A percentile compares a stretch with the other conserved stretches of the same genome.
Evolutionary conservation across 2,888 invertebrate species (phyloP).

Genomic region (Phasia obesa): DNA sequence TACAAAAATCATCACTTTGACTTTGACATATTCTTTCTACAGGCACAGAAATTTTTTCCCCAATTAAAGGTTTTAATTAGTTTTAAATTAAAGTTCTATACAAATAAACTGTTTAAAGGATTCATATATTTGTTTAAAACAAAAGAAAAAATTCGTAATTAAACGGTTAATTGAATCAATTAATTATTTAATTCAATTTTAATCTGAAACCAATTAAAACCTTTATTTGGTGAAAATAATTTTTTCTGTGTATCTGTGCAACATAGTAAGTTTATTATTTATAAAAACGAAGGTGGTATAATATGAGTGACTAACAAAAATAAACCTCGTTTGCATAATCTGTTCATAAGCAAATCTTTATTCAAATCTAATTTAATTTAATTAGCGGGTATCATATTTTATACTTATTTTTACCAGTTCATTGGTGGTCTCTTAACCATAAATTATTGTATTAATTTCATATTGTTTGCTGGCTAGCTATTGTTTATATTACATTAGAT

Average conservation of each 20-base stretch:
- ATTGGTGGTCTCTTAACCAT: neutral
- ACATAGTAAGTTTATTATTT: neutral
- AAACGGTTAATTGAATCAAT: too few relatives aligned
- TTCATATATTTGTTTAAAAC: too few relatives aligned
- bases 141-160: too few relatives aligned
- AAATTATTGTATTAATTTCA: neutral
- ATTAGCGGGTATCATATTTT: neutral
- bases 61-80: too few relatives aligned
- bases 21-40: too few relatives aligned
- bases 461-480: neutral
- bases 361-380: neutral
- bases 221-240: too few relatives aligned
- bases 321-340: neutral
- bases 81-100: too few relatives aligned
- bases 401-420: neutral
- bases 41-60: too few relatives aligned
- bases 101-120: too few relatives aligned
- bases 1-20: too few relatives aligned
- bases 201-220: too few relatives aligned
- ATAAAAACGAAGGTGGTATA: neutral
- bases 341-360: neutral
- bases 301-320: neutral
- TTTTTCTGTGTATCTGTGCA: neutral
- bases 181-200: too few relatives aligned
- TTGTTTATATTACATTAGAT: neutral